A percentile compares a stretch with the other conserved stretches of the same genome.
These are phyloP conservation scores for Holocentrus rufus DNA, from an alignment of 2,797 vertebrate species.

Conservation along the genomic window DNA sequence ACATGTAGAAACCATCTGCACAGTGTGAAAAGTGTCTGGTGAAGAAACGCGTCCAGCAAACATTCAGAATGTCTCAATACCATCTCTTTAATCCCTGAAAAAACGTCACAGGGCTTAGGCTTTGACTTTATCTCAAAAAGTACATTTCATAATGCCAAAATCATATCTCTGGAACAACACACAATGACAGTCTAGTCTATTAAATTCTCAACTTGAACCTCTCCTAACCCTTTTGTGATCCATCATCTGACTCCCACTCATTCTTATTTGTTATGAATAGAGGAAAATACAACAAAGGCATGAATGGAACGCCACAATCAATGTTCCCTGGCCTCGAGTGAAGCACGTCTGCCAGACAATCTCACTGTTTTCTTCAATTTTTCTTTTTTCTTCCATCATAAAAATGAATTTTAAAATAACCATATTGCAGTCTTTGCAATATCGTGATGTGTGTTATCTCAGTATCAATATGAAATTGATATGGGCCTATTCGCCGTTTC, in stretches of 20 bases:
- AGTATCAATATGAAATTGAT: slow-evolving; percentile 32
- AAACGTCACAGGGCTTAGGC: too few species aligned
- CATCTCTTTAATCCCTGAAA: too few species aligned
- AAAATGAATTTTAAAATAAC: slow-evolving; percentile 7
- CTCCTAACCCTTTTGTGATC: background rate
- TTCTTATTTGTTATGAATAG: background rate
- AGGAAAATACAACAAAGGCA: background rate
- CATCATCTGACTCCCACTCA: background rate
- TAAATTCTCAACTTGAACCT: background rate
- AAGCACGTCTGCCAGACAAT: background rate
- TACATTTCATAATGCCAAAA: background rate
- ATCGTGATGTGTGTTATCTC: slow-evolving; percentile 4
- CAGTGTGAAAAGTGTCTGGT: too few species aligned
- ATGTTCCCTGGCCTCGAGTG: background rate
- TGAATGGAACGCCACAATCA: background rate
- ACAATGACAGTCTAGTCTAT: background rate
- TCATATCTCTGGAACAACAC: background rate
- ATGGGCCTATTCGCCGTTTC: background rate
- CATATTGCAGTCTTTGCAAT: slow-evolving; percentile 1
- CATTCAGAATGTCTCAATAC: too few species aligned
- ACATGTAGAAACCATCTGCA: too few species aligned
- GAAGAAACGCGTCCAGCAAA: too few species aligned
- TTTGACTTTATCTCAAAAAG: too few species aligned
- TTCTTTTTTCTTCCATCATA: slow-evolving; percentile 14
- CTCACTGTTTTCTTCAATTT: background rate